phyloP scores from a whole-genome alignment of 2,888 invertebrate species.

The Marronus borbonicus region DNA sequence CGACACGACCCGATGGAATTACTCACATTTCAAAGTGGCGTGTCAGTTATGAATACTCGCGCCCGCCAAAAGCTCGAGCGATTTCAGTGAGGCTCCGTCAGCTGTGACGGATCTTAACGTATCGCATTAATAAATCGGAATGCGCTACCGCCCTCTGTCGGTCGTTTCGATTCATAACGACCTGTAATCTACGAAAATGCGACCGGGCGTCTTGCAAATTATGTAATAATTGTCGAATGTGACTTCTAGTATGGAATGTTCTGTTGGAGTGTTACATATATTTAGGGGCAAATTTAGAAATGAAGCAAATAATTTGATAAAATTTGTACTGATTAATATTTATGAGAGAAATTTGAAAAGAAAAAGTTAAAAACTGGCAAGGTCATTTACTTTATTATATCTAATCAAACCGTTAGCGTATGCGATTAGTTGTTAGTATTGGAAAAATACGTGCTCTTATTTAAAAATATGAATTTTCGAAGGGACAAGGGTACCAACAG shows the following conservation, averaged over 20 bases:
- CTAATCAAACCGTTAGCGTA: no score
- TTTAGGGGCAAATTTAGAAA: no score
- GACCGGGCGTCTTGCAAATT: no score
- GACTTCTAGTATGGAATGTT: background rate
- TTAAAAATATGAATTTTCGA: no score
- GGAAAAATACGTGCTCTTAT: no score
- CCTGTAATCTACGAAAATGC: background rate
- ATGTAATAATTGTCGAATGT: background rate
- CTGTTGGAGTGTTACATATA: background rate
- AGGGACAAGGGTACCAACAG: no score
- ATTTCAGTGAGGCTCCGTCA: background rate
- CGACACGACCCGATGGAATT: background rate
- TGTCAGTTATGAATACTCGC: slow-evolving; percentile 3
- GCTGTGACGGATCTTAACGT: slow-evolving; percentile 24
- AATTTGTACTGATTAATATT: no score
- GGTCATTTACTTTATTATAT: no score
- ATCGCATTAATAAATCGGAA: slow-evolving; percentile 29
- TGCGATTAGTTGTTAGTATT: no score
- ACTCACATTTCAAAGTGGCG: slow-evolving; percentile 1
- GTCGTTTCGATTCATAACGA: background rate
- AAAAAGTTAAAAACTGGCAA: no score
- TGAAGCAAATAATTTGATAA: no score
- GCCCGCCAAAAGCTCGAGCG: background rate
- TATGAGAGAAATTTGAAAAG: no score
- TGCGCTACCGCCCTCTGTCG: background rate